Percentiles rank a stretch among this genome's conserved stretches.
phyloP scores from a whole-genome alignment of 2,797 vertebrate species.

The Amblyraja radiata region DNA sequence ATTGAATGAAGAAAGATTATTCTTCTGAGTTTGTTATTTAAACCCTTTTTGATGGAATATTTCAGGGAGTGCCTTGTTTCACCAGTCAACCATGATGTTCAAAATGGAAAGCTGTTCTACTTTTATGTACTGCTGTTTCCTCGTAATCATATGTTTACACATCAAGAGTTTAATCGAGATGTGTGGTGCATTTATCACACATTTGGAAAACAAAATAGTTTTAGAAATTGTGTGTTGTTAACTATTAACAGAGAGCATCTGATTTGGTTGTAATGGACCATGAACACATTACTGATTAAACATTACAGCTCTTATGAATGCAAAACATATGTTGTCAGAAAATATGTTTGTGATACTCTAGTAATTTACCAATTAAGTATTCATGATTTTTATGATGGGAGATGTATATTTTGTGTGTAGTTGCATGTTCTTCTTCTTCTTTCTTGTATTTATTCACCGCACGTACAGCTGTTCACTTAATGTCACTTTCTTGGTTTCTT shows the following conservation, averaged over 20 bases:
- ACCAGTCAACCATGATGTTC: background rate
- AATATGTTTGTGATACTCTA: conserved; percentile 14
- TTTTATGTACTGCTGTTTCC: background rate
- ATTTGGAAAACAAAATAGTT: background rate
- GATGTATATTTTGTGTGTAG: background rate
- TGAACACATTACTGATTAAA: background rate
- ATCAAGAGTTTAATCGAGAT: background rate
- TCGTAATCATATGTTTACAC: background rate
- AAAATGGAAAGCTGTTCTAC: background rate
- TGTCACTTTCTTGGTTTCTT: background rate
- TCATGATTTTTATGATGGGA: background rate
- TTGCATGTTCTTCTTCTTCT: background rate
- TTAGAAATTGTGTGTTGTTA: background rate
- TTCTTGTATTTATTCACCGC: background rate
- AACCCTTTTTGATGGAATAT: background rate
- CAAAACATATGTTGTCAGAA: background rate
- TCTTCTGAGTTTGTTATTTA: background rate
- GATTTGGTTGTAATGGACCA: conserved; percentile 27
- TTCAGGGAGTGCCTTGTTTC: background rate
- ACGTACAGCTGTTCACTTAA: background rate
- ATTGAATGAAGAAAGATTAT: background rate
- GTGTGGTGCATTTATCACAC: background rate
- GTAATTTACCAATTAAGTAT: conserved; percentile 28
- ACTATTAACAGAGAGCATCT: background rate
- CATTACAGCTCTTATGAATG: background rate